Conservation (phyloP, 2,797 vertebrate species). For the Pagetopsis macropterus region DNA sequence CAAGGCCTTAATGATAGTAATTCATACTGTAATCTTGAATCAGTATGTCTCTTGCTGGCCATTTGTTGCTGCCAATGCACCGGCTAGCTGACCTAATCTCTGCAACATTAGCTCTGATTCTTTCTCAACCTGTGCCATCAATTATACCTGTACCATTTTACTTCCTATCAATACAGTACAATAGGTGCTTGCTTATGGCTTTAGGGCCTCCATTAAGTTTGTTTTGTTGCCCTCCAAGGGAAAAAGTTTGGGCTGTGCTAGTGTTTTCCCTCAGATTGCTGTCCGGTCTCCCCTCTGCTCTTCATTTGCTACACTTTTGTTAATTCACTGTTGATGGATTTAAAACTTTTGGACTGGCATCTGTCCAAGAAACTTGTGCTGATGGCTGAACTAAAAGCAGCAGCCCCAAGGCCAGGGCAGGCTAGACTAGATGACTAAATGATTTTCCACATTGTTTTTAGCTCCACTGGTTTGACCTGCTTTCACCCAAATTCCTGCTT, state of each 20-base stretch:
- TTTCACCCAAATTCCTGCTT: slow-evolving; percentile 63
- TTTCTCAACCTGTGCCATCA: not conserved
- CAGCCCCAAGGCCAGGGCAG: not conserved
- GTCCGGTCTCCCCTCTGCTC: not conserved
- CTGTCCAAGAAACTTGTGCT: not conserved
- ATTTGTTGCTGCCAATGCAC: slow-evolving; percentile 5
- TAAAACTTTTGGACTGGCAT: slow-evolving; percentile 6
- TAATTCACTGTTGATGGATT: slow-evolving; percentile 11
- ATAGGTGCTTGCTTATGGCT: too few relatives aligned
- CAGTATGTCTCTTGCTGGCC: not conserved
- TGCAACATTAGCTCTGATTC: not conserved
- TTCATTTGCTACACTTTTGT: not conserved
- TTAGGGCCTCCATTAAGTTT: too few relatives aligned
- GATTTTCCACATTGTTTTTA: slow-evolving; percentile 59
- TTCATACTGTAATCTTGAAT: slow-evolving; percentile 14
- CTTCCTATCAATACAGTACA: too few relatives aligned
- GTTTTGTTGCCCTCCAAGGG: too few relatives aligned
- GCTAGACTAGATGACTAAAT: slow-evolving; percentile 33
- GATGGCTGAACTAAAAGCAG: slow-evolving; percentile 24
- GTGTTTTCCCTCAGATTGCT: not conserved
- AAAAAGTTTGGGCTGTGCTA: not conserved
- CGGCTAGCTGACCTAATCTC: not conserved
- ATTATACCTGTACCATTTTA: too few relatives aligned
- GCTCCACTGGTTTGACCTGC: slow-evolving; percentile 69
- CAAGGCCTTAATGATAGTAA: slow-evolving; percentile 18